These are phyloP conservation scores for Euura lappo DNA, from an alignment of 1,140 invertebrate species.

Conservation along the genomic window DNA sequence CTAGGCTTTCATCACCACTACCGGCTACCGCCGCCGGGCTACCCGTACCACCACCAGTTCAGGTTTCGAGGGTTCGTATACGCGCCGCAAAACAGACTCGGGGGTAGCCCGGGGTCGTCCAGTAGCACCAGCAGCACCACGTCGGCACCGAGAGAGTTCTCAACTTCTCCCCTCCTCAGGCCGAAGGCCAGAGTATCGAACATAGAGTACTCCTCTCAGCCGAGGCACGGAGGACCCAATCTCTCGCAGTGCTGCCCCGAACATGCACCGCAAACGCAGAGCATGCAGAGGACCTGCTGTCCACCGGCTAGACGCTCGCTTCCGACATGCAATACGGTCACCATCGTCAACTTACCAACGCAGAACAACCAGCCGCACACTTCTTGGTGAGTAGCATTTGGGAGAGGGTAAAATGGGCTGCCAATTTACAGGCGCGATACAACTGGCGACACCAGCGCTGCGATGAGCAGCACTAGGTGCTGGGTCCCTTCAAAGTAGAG, in stretches of 20 bases:
- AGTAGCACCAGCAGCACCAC: constrained; percentile 53
- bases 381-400: constrained; percentile 66
- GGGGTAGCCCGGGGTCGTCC: constrained; percentile 62
- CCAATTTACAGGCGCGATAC: no score
- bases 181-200: constrained; percentile 46
- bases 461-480: no score
- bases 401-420: no score
- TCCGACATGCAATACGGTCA: constrained; percentile 61
- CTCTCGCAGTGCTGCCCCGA: constrained; percentile 57
- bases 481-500: no score
- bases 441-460: no score
- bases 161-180: constrained; percentile 57
- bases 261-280: constrained; percentile 41
- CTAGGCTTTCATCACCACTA: constrained; percentile 67
- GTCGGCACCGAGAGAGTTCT: constrained; percentile 54
- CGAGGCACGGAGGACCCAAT: constrained; percentile 66
- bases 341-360: constrained; percentile 51
- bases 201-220: constrained; percentile 42
- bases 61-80: constrained; percentile 55
- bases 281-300: constrained; percentile 45
- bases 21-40: constrained; percentile 59
- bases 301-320: constrained; percentile 57
- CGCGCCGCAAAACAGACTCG: constrained; percentile 40
- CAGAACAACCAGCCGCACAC: constrained; percentile 59
- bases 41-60: constrained; percentile 54